These are phyloP conservation scores for Tragulus kanchil DNA, from an alignment of 2,113 vertebrate genomes.

Conservation along the genomic window DNA sequence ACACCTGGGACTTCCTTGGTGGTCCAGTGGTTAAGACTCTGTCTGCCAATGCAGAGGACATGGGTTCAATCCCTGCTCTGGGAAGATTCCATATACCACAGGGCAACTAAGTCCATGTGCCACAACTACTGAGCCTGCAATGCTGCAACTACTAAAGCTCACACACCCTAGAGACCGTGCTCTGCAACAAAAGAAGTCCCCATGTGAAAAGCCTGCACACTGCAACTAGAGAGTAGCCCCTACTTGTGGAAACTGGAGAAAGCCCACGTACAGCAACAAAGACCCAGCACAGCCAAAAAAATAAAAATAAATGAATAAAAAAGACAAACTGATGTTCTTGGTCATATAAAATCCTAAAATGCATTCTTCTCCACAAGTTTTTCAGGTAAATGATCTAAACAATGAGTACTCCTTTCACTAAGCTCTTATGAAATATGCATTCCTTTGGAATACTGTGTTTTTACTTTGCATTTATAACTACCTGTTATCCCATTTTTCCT, in stretches of 20 bases:
- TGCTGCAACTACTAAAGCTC: neutral
- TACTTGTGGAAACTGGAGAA: neutral
- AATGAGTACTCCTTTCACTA: neutral
- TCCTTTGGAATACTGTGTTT: neutral
- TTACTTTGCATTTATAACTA: neutral
- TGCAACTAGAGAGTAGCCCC: neutral
- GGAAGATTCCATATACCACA: neutral
- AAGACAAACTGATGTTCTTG: neutral
- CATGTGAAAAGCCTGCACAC: neutral
- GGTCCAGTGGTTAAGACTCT: neutral
- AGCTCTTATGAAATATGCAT: neutral
- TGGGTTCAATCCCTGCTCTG: neutral
- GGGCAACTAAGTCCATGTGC: neutral
- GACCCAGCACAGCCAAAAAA: neutral
- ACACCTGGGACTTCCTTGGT: neutral
- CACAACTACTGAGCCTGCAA: neutral
- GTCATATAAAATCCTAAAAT: neutral
- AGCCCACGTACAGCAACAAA: neutral
- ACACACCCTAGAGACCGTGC: neutral
- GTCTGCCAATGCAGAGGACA: neutral
- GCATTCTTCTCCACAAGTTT: neutral
- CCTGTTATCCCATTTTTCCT: neutral
- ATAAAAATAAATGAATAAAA: neutral
- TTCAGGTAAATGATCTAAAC: slow-evolving; percentile 8
- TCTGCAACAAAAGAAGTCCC: neutral